Conservation (phyloP, 2,113 vertebrate genomes). For the Leucosticte australis region DNA sequence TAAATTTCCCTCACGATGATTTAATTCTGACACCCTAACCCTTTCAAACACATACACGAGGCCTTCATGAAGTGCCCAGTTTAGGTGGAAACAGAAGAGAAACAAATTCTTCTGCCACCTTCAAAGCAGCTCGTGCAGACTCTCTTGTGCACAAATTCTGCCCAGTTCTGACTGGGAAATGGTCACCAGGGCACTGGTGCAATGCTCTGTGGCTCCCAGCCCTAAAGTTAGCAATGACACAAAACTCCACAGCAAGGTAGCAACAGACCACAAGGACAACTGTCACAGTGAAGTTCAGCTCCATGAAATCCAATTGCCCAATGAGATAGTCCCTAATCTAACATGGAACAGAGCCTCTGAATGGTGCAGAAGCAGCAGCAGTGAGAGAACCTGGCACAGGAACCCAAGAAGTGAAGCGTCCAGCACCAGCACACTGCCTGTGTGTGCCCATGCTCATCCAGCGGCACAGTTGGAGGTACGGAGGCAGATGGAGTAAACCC, state of each 20-base stretch:
- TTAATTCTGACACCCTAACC: not conserved
- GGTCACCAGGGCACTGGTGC: not conserved
- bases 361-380: not conserved
- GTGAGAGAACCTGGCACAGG: too few species aligned
- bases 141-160: not conserved
- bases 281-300: not conserved
- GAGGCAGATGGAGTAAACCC: not conserved
- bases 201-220: not conserved
- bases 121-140: not conserved
- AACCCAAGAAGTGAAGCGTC: not conserved
- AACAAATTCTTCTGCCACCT: not conserved
- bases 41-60: not conserved
- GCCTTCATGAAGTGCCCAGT: not conserved
- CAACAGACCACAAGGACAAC: not conserved
- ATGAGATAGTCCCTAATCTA: not conserved
- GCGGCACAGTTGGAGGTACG: accelerated
- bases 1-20: not conserved
- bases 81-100: not conserved
- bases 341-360: not conserved
- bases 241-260: not conserved
- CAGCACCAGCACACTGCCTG: accelerated
- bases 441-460: accelerated
- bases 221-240: not conserved
- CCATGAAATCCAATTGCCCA: not conserved
- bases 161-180: not conserved